Conservation (phyloP, 92 coral and sea anemone genomes). For the Diadumene lineata region DNA sequence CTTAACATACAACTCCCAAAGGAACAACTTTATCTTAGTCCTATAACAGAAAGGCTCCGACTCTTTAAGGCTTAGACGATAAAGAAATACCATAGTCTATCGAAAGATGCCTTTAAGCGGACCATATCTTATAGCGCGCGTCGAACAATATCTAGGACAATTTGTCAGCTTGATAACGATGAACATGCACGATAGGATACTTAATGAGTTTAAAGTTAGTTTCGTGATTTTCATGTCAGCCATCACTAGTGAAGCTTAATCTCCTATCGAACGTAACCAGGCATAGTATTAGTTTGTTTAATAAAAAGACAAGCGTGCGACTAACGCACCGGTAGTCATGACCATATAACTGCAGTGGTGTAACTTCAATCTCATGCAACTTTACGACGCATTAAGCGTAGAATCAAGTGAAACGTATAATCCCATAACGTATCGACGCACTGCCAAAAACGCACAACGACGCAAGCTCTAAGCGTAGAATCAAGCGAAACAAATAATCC, state of each 20-base stretch:
- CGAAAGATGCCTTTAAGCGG: too few species aligned
- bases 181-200: background rate
- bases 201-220: background rate
- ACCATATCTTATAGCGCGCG: too few species aligned
- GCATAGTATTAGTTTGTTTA: slow-evolving; percentile 10
- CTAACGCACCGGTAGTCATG: background rate
- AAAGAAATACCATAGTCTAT: too few species aligned
- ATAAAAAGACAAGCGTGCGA: background rate
- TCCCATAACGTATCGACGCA: background rate
- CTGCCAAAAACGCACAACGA: background rate
- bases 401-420: background rate
- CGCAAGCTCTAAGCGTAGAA: background rate
- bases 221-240: background rate
- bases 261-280: slow-evolving; percentile 12
- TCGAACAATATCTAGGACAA: background rate
- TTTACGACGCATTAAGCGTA: background rate
- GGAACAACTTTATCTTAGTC: background rate
- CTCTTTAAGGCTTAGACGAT: background rate
- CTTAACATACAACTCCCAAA: background rate
- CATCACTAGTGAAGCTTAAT: slow-evolving; percentile 7
- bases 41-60: background rate
- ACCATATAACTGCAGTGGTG: background rate
- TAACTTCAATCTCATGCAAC: background rate
- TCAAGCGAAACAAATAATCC: background rate
- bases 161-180: background rate